Conservation (phyloP, 2,888 invertebrate genomes). For the Hedya salicella region DNA sequence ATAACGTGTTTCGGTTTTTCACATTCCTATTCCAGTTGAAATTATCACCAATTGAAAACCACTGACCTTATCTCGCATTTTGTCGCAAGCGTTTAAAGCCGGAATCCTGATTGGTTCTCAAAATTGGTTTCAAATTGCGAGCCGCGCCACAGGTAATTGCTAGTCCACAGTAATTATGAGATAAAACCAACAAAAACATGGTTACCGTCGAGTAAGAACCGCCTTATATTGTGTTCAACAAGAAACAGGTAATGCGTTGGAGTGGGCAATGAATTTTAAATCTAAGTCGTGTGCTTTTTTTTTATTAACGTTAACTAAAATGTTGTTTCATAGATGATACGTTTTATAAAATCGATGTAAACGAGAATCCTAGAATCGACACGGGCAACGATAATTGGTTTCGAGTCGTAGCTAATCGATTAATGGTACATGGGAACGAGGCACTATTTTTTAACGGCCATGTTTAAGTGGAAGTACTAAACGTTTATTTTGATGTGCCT, state of each 20-base stretch:
- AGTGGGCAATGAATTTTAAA: constrained; percentile 28
- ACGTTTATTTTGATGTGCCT: neutral
- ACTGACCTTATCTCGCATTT: neutral
- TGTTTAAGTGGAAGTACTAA: constrained; percentile 9
- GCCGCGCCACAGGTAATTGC: constrained; percentile 39
- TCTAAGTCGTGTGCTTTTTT: neutral
- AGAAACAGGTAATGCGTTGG: constrained; percentile 44
- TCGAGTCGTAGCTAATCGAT: constrained; percentile 68
- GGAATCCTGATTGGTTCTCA: constrained; percentile 17
- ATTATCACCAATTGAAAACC: constrained; percentile 1
- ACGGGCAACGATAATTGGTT: constrained; percentile 48
- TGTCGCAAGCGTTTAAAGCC: constrained; percentile 18
- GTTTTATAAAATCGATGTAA: constrained; percentile 20
- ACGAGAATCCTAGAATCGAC: constrained; percentile 34
- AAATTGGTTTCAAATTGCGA: constrained; percentile 35
- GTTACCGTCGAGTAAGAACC: constrained; percentile 53
- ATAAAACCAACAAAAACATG: constrained; percentile 57
- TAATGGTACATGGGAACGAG: constrained; percentile 61
- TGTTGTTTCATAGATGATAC: neutral
- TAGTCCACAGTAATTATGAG: constrained; percentile 50
- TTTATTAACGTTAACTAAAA: neutral
- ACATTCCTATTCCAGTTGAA: constrained; percentile 16
- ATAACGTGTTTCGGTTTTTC: constrained; percentile 53
- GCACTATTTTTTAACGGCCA: constrained; percentile 44
- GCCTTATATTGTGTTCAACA: constrained; percentile 47